phyloP scores from a whole-genome alignment of 2,888 invertebrate genomes.

The Trichacis sp. region DNA sequence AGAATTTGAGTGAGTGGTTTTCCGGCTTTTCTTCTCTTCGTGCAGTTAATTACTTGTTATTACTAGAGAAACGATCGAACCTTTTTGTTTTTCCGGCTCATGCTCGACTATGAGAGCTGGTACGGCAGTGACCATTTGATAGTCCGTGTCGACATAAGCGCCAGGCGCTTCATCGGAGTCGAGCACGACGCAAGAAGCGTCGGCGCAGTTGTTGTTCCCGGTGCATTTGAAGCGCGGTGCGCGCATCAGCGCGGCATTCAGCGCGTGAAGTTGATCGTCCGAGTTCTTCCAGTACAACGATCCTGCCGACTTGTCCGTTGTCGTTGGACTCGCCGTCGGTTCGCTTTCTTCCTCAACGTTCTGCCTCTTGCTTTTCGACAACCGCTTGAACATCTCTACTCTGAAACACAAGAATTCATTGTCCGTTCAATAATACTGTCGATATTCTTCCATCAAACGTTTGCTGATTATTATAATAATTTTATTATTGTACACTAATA shows the following conservation, averaged over 20 bases:
- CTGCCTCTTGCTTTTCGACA: constrained; percentile 77
- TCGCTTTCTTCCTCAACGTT: constrained; percentile 73
- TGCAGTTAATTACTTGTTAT: too few relatives aligned
- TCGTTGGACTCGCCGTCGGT: constrained; percentile 45
- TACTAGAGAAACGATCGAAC: constrained; percentile 61
- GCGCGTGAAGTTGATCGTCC: constrained; percentile 47
- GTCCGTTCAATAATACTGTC: too few relatives aligned
- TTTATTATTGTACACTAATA: too few relatives aligned
- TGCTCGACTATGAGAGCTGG: constrained; percentile 84
- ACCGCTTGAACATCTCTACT: constrained; percentile 71
- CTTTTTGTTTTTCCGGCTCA: constrained; percentile 73
- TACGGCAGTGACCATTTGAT: constrained; percentile 81
- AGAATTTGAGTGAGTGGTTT: too few relatives aligned
- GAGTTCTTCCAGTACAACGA: constrained; percentile 43
- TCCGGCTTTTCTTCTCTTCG: too few relatives aligned
- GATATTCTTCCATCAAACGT: too few relatives aligned
- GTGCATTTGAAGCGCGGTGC: constrained; percentile 58
- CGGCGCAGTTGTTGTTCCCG: constrained; percentile 62
- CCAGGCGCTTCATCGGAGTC: constrained; percentile 37
- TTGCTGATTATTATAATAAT: too few relatives aligned
- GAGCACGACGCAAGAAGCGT: constrained; percentile 52
- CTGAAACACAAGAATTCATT: constrained; percentile 25
- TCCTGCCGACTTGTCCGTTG: constrained; percentile 54
- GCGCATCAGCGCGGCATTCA: constrained; percentile 46
- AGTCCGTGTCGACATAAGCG: constrained; percentile 69